phyloP scores from a whole-genome alignment of 1,140 invertebrate species.

The Hyposmocoma kahamanoa region DNA sequence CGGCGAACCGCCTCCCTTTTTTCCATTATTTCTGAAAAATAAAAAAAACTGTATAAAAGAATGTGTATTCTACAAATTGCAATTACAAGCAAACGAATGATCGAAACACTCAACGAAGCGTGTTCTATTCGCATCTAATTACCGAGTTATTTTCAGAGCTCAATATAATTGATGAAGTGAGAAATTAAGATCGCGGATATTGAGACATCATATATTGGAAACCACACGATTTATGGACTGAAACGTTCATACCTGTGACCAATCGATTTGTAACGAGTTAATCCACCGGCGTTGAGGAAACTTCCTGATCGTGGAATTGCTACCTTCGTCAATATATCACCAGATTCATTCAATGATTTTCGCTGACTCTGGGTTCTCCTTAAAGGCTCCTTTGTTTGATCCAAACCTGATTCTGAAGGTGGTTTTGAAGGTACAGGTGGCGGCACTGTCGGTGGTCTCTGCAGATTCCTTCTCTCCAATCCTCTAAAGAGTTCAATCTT shows the following conservation, averaged over 20 bases:
- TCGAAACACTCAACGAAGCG: slow-evolving; percentile 51
- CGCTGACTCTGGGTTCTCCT: slow-evolving; percentile 67
- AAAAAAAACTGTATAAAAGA: slow-evolving; percentile 8
- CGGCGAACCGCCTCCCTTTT: slow-evolving; percentile 80
- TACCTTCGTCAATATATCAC: slow-evolving; percentile 88
- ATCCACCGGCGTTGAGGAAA: slow-evolving; percentile 84
- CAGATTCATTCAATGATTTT: slow-evolving; percentile 70
- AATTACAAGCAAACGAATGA: slow-evolving; percentile 54
- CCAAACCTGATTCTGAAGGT: slow-evolving; percentile 25
- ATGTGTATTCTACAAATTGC: slow-evolving; percentile 18
- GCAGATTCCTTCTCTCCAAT: slow-evolving; percentile 69
- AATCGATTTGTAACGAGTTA: slow-evolving; percentile 80
- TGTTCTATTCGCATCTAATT: slow-evolving; percentile 38
- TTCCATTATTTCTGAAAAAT: slow-evolving; percentile 74
- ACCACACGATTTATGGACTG: slow-evolving; percentile 13
- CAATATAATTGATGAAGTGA: slow-evolving; percentile 22
- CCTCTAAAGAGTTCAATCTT: slow-evolving; percentile 72
- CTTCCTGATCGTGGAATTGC: slow-evolving; percentile 88
- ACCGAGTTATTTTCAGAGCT: slow-evolving; percentile 31
- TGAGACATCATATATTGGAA: slow-evolving; percentile 10
- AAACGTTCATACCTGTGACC: slow-evolving; percentile 71
- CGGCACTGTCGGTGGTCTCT: slow-evolving; percentile 62
- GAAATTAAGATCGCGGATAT: slow-evolving; percentile 12
- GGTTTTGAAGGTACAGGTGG: slow-evolving; percentile 68
- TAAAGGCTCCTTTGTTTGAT: slow-evolving; percentile 54